These are phyloP conservation scores for Phrynocephalus versicolor DNA, from an alignment of 2,113 vertebrate genomes.

Conservation along the genomic window DNA sequence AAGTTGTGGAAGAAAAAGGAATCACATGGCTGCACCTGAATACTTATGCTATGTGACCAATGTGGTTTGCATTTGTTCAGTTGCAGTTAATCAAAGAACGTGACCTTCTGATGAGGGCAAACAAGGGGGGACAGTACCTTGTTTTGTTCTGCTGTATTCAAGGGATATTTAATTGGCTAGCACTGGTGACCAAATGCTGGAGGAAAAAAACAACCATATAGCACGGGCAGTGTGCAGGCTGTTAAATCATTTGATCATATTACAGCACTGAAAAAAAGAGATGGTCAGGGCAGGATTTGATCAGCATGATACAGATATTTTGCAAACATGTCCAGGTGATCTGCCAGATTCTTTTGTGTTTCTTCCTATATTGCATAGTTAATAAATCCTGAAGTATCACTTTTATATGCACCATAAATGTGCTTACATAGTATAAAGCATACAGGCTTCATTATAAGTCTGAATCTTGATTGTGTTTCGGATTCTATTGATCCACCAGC, in stretches of 20 bases:
- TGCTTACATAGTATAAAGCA: no score
- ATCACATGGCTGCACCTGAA: background rate
- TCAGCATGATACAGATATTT: no score
- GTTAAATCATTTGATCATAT: background rate
- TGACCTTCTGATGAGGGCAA: background rate
- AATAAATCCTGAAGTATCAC: no score
- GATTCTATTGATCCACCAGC: no score
- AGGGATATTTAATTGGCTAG: background rate
- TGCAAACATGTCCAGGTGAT: no score
- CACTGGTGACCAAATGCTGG: background rate
- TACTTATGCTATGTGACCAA: background rate
- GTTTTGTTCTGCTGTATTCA: background rate
- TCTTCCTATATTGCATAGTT: no score
- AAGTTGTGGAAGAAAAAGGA: background rate
- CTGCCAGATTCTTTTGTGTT: no score
- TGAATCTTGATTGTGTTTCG: no score
- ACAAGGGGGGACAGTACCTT: background rate
- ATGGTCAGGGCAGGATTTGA: no score
- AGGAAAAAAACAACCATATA: background rate
- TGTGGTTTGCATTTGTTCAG: background rate
- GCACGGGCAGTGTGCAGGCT: background rate
- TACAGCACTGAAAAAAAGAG: no score
- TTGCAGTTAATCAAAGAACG: background rate
- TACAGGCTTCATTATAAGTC: no score
- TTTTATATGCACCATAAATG: no score